Conservation (phyloP, 2,797 vertebrate species). For the Lepilemur septentrionalis region DNA sequence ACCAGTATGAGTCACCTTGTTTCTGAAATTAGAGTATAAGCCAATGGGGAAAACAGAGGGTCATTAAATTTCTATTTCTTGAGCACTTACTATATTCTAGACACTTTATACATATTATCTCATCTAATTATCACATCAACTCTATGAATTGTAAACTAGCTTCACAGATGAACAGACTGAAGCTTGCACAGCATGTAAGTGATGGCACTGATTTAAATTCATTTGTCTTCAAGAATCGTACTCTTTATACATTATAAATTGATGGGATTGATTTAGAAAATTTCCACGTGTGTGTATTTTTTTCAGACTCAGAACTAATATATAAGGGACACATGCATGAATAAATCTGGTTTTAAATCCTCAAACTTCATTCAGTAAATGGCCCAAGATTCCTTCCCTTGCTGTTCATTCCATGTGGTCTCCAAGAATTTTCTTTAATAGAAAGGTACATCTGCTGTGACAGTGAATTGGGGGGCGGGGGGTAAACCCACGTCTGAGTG, state of each 20-base stretch:
- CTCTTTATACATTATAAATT: neutral
- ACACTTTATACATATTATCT: neutral
- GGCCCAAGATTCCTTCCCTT: neutral
- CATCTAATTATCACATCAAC: constrained; percentile 15
- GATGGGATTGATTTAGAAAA: constrained; percentile 16
- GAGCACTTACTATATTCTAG: constrained; percentile 22
- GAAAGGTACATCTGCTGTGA: neutral
- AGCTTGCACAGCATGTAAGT: neutral
- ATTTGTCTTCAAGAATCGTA: neutral
- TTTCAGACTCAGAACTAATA: neutral
- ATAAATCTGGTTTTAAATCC: neutral
- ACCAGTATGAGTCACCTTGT: neutral
- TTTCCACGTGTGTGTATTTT: neutral
- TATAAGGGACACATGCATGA: neutral
- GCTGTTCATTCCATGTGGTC: neutral
- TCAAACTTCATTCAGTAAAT: neutral
- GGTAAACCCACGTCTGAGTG: too few relatives aligned
- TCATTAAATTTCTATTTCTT: constrained; percentile 27
- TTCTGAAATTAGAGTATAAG: neutral
- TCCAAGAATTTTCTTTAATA: neutral
- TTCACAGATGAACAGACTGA: neutral
- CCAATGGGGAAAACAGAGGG: neutral
- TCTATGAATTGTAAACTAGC: neutral
- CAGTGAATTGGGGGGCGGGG: neutral
- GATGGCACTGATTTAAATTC: neutral